phyloP scores from a whole-genome alignment of 2,797 vertebrate species.

The Salarias fasciatus region DNA sequence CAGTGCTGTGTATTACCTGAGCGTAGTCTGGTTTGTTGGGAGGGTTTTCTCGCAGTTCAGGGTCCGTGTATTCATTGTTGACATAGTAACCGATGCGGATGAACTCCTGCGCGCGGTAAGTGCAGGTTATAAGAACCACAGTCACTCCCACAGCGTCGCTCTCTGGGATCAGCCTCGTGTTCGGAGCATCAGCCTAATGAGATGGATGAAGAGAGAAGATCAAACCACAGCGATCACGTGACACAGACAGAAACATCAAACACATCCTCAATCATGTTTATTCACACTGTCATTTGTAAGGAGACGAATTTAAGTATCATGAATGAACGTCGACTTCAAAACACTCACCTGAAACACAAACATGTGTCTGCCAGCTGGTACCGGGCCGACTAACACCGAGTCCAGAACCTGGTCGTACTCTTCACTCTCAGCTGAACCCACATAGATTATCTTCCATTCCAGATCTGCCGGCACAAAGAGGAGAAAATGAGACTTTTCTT shows the following conservation, averaged over 20 bases:
- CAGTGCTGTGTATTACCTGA: slow-evolving; percentile 76
- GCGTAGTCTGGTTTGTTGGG: slow-evolving; percentile 87
- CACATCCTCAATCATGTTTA: neutral
- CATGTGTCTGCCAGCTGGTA: slow-evolving; percentile 92
- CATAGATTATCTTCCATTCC: slow-evolving; percentile 94
- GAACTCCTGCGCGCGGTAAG: slow-evolving; percentile 89
- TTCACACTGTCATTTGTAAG: neutral
- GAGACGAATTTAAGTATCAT: neutral
- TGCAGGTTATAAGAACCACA: slow-evolving; percentile 90
- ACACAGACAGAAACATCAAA: neutral
- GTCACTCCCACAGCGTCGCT: slow-evolving; percentile 90
- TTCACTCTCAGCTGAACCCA: slow-evolving; percentile 93
- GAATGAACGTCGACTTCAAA: neutral
- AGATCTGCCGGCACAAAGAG: slow-evolving; percentile 77
- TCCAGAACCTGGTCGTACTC: slow-evolving; percentile 91
- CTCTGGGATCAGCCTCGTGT: slow-evolving; percentile 87
- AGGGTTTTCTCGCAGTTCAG: slow-evolving; percentile 88
- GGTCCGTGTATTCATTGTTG: slow-evolving; percentile 90
- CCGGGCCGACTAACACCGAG: slow-evolving; percentile 90
- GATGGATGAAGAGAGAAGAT: neutral
- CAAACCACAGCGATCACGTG: no score
- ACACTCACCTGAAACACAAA: slow-evolving; percentile 90
- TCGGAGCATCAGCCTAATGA: slow-evolving; percentile 86
- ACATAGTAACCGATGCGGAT: slow-evolving; percentile 92
- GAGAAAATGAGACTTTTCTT: no score